Evolutionary conservation across 2,797 vertebrate genomes (phyloP), one percentile per base, ranked within the genome.

Genomic region (Gobio occitaniae): DNA sequence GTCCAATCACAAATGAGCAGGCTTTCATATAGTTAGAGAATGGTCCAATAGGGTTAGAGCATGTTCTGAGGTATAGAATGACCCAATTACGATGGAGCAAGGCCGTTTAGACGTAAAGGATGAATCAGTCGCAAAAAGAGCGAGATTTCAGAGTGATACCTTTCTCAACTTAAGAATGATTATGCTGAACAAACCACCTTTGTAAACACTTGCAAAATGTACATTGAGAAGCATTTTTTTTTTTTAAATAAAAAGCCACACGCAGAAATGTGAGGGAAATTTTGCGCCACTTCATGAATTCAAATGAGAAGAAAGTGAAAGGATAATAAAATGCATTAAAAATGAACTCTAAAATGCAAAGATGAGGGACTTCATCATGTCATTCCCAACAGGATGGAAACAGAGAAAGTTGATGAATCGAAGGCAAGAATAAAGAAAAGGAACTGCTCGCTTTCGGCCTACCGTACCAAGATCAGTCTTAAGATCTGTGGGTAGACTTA

Each of bases 401-500:
- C 87, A 88, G 84, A 52, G 90, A 88, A 90, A 88, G 89, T 90
- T 88, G 90, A 92, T 84, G 86, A 84, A 72, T 86, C 89, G 38
- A 85, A 84, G 83, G 66, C 75, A 84, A 71, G 69, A 59, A 81
- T 84, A 89, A 86, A 63, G 69, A 44, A 90, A 86, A 85, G 68
- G 92, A 96, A 96, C 95, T 97, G 95, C 94, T 95, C 96, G 97
- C 97, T 97, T 97, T 97, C 88, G 96, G 89, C 97, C 97, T 98
- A 98, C 97, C 96, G 96, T 99, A 99, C 97, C 97, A 97, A 99
- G 97, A 98, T 98, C 96, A 97, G 97, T 96, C 96, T 99, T 99
- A 98, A 99, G 97, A 98, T 98, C 97, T 97, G 97, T 99, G 94
- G 97, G 97, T 97, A 99, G 97, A 98, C 97, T 99, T 98, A 99